These are phyloP conservation scores for Brachypodius melanocephalos DNA, from an alignment of 2,113 vertebrate genomes.

Conservation along the genomic window DNA sequence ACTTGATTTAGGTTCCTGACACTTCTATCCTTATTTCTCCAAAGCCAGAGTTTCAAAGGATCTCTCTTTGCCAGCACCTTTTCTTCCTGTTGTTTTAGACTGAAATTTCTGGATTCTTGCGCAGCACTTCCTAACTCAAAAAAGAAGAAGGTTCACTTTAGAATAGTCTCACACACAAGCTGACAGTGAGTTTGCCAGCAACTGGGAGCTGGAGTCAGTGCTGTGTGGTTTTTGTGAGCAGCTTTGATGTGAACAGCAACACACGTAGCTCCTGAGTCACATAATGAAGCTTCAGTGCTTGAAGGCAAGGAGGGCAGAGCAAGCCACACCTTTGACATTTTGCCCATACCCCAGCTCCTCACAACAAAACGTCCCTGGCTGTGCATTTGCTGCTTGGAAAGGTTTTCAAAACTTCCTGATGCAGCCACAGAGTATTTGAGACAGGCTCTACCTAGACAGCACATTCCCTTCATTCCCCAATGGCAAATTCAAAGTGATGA, in stretches of 20 bases:
- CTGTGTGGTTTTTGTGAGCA: not conserved
- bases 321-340: constrained; percentile 27
- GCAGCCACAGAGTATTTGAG: not conserved
- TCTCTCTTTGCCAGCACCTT: not conserved
- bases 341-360: not conserved
- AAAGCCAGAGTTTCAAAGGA: not conserved
- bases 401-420: not conserved
- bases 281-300: not conserved
- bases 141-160: not conserved
- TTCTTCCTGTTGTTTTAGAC: not conserved
- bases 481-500: not conserved
- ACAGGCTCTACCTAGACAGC: not conserved
- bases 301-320: constrained; percentile 30
- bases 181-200: not conserved
- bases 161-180: not conserved
- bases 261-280: constrained; percentile 4
- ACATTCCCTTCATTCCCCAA: not conserved
- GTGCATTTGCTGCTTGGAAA: not conserved
- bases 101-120: not conserved
- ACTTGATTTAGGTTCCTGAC: not conserved
- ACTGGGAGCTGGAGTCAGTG: not conserved
- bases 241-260: constrained; percentile 3
- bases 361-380: not conserved
- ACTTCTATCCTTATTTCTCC: not conserved
- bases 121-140: not conserved